phyloP scores from a whole-genome alignment of 2,888 invertebrate genomes.

The Bombyx huttoni region DNA sequence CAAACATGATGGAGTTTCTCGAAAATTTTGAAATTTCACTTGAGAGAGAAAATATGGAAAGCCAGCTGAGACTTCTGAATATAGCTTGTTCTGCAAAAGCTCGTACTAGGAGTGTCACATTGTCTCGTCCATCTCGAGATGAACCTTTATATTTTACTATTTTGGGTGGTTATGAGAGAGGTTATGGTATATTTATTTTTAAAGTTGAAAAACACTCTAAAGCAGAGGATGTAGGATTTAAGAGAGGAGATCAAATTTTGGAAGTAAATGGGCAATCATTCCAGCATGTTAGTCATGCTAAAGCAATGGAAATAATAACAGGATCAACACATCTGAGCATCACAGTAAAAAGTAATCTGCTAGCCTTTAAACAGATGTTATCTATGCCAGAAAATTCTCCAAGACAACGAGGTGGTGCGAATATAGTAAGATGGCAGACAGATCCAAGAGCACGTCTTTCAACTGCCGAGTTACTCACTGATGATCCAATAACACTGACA shows the following conservation, averaged over 20 bases:
- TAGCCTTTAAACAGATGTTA: conserved; percentile 83
- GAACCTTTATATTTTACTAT: conserved; percentile 95
- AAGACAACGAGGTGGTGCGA: conserved; percentile 77
- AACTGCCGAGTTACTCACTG: conserved; percentile 78
- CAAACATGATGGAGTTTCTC: conserved; percentile 96
- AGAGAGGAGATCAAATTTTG: conserved; percentile 96
- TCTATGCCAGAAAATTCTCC: conserved; percentile 85
- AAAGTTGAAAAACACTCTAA: conserved; percentile 95
- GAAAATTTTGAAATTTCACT: conserved; percentile 91
- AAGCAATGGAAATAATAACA: conserved; percentile 92
- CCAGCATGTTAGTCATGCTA: conserved; percentile 91
- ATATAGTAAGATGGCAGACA: conserved; percentile 77
- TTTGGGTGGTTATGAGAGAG: conserved; percentile 92
- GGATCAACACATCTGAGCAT: conserved; percentile 96
- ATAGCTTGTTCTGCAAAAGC: conserved; percentile 99
- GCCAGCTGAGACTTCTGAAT: conserved; percentile 86
- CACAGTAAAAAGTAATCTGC: conserved; percentile 95
- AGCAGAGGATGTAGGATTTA: conserved; percentile 95
- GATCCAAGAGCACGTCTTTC: conserved; percentile 84
- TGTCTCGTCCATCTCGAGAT: conserved; percentile 93
- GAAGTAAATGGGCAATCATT: conserved; percentile 98
- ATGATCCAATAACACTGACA: conserved; percentile 55
- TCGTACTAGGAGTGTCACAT: conserved; percentile 88
- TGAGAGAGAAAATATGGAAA: conserved; percentile 88
- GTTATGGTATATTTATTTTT: conserved; percentile 94